A percentile compares a stretch with the other conserved stretches of the same genome.
phyloP scores from a whole-genome alignment of 2,113 vertebrate genomes.

The Antechinus flavipes region DNA sequence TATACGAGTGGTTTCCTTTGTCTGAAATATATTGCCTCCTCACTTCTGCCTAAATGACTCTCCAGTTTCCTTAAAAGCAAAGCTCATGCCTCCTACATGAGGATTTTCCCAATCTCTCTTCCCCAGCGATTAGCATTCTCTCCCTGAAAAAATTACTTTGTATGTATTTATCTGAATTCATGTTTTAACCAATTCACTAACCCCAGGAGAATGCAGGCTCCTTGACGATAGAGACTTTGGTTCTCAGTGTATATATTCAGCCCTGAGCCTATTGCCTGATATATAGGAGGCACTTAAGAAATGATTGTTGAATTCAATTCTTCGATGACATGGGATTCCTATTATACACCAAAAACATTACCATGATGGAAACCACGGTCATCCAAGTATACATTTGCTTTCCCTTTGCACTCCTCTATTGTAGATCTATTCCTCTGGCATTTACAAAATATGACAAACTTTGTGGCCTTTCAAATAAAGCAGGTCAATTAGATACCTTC shows the following conservation, averaged over 20 bases:
- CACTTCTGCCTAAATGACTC: not conserved
- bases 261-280: not conserved
- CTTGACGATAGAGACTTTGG: not conserved
- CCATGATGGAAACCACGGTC: not conserved
- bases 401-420: conserved; percentile 43
- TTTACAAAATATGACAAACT: conserved; percentile 68
- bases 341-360: not conserved
- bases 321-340: conserved; percentile 8
- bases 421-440: conserved; percentile 38
- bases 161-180: not conserved
- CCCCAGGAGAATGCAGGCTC: not conserved
- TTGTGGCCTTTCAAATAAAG: conserved; percentile 66
- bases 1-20: not conserved
- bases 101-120: not conserved
- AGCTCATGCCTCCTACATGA: not conserved
- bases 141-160: not conserved
- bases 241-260: not conserved
- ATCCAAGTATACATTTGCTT: conserved; percentile 12
- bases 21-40: not conserved
- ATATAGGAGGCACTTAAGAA: not conserved
- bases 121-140: not conserved
- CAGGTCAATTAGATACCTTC: conserved; percentile 61
- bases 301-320: not conserved
- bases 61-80: not conserved
- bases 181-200: not conserved